phyloP scores from a whole-genome alignment of 2,797 vertebrate species.

The Aeoliscus strigatus region DNA sequence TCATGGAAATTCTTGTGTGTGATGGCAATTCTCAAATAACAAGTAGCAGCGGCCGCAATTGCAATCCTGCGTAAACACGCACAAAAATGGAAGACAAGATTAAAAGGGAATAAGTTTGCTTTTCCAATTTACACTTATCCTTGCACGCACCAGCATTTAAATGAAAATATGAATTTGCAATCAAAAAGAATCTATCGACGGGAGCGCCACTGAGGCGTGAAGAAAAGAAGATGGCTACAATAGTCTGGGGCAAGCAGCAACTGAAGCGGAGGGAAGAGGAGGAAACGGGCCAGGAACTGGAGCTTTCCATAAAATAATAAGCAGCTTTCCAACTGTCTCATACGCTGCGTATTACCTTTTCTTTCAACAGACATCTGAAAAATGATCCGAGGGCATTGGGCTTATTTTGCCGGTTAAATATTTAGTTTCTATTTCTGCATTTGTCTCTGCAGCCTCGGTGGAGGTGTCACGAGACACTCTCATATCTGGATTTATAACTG shows the following conservation, averaged over 20 bases:
- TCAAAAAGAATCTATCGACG: slow-evolving; percentile 57
- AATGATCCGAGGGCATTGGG: slow-evolving; percentile 6
- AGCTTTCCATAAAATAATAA: slow-evolving; percentile 59
- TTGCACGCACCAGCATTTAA: slow-evolving; percentile 73
- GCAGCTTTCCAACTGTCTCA: slow-evolving; percentile 46
- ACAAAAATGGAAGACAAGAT: neutral
- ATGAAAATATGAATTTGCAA: slow-evolving; percentile 70
- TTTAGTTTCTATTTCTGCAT: slow-evolving; percentile 16
- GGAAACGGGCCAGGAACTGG: slow-evolving; percentile 23
- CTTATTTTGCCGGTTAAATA: slow-evolving; percentile 32
- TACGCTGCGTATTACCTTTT: slow-evolving; percentile 24
- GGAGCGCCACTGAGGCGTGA: slow-evolving; percentile 28
- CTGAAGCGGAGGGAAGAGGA: slow-evolving; percentile 12
- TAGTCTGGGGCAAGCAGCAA: slow-evolving; percentile 13
- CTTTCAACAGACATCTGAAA: too few relatives aligned
- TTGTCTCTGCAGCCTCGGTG: neutral
- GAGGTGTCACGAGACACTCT: slow-evolving; percentile 3
- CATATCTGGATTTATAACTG: slow-evolving; percentile 9
- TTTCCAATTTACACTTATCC: slow-evolving; percentile 64
- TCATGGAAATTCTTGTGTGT: slow-evolving; percentile 59
- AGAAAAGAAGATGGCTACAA: slow-evolving; percentile 21
- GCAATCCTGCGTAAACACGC: slow-evolving; percentile 44
- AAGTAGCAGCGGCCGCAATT: slow-evolving; percentile 54
- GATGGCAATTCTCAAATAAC: slow-evolving; percentile 53
- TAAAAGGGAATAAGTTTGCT: slow-evolving; percentile 41